A percentile compares a stretch with the other conserved stretches of the same genome.
Conservation (phyloP, 2,113 vertebrate genomes). For the Sphaerodactylus townsendi region DNA sequence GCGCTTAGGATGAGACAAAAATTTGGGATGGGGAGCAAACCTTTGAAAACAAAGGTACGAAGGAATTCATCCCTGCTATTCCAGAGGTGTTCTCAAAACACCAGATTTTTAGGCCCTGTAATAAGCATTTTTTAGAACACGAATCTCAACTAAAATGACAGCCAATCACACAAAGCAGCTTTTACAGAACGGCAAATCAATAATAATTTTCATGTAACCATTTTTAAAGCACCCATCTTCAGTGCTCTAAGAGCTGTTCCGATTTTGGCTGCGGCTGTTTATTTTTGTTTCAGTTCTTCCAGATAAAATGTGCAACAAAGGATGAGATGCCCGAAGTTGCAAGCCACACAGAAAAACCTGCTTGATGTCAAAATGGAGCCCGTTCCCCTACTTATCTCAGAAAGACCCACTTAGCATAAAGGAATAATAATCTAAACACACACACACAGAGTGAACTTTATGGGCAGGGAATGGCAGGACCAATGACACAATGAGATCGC, state of each 20-base stretch:
- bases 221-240: background rate
- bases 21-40: background rate
- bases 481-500: no score
- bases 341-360: background rate
- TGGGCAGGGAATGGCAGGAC: no score
- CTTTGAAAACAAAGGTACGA: background rate
- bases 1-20: background rate
- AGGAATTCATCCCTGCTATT: background rate
- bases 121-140: background rate
- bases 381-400: background rate
- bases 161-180: background rate
- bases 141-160: background rate
- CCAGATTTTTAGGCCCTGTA: conserved; percentile 18
- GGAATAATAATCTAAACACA: background rate
- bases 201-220: background rate
- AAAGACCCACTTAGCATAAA: background rate
- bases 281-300: background rate
- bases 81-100: no score
- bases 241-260: background rate
- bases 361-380: background rate
- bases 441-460: no score
- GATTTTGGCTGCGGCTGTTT: background rate
- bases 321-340: background rate
- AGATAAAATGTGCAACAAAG: background rate
- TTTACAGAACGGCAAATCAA: conserved; percentile 1